phyloP scores from a whole-genome alignment of 2,797 vertebrate genomes.

The Etheostoma perlongum region DNA sequence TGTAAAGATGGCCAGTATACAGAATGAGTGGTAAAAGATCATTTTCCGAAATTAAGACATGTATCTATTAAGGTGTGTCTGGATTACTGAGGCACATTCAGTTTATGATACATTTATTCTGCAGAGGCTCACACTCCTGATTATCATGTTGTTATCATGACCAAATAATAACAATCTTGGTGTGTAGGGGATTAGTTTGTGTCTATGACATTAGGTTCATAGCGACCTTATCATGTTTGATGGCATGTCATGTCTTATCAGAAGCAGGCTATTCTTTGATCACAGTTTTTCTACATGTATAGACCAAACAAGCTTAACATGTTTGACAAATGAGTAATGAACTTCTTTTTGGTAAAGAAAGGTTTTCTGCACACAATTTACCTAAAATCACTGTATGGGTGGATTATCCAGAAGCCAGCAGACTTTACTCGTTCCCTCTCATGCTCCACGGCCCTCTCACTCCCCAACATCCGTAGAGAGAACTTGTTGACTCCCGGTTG shows the following conservation, averaged over 20 bases:
- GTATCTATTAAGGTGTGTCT: conserved; percentile 30
- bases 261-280: not conserved
- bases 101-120: conserved; percentile 38
- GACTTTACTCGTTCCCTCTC: conserved; percentile 97
- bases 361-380: conserved; percentile 75
- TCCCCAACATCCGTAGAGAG: conserved; percentile 98
- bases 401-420: conserved; percentile 99
- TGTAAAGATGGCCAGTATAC: conserved; percentile 5
- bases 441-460: conserved; percentile 97
- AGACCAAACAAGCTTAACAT: conserved; percentile 3
- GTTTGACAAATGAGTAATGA: conserved; percentile 42
- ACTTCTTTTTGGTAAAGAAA: conserved; percentile 16
- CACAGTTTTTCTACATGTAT: conserved; percentile 13
- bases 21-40: not conserved
- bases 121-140: conserved; percentile 37
- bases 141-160: conserved; percentile 24
- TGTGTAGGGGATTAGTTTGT: conserved; percentile 10
- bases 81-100: conserved; percentile 33
- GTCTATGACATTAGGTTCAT: conserved; percentile 1
- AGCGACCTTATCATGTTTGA: not conserved
- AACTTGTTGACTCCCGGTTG: conserved; percentile 99
- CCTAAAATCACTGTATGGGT: conserved; percentile 99
- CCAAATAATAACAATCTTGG: conserved; percentile 8
- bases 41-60: conserved; percentile 28
- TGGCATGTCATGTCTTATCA: not conserved